phyloP scores from a whole-genome alignment of 2,797 vertebrate species.

The Clarias laeviceps region DNA sequence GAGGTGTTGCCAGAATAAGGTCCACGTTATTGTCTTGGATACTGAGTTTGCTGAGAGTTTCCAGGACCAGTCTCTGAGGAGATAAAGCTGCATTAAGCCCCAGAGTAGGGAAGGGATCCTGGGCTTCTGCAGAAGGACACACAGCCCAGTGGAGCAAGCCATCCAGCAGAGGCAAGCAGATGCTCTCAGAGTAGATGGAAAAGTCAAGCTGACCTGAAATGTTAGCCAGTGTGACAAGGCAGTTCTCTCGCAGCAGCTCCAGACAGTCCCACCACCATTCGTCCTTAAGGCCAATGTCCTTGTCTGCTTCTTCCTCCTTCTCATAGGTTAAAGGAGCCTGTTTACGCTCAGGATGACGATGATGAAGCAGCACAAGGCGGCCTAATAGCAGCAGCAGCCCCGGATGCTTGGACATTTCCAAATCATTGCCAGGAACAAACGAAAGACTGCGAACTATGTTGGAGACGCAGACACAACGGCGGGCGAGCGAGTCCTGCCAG shows the following conservation, averaged over 20 bases:
- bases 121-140: constrained; percentile 96
- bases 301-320: constrained; percentile 95
- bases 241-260: constrained; percentile 96
- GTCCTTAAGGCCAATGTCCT: constrained; percentile 90
- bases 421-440: constrained; percentile 96
- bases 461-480: constrained; percentile 95
- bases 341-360: constrained; percentile 94
- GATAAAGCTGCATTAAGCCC: constrained; percentile 93
- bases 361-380: constrained; percentile 92
- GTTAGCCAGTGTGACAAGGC: constrained; percentile 95
- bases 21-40: constrained; percentile 99
- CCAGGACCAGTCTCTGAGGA: constrained; percentile 97
- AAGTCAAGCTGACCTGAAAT: constrained; percentile 98
- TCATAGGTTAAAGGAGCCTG: constrained; percentile 95
- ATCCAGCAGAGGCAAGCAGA: constrained; percentile 96
- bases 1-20: constrained; percentile 96
- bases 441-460: constrained; percentile 98
- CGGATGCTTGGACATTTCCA: constrained; percentile 97
- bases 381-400: constrained; percentile 93
- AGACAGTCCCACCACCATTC: constrained; percentile 99
- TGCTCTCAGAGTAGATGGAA: constrained; percentile 94
- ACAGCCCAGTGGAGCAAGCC: constrained; percentile 98
- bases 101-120: constrained; percentile 95
- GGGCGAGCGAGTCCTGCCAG: constrained; percentile 96
- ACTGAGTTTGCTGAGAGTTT: constrained; percentile 98